Base-by-base conservation (phyloP, 2,888 invertebrate species). In the Plebejus anna region DNA sequence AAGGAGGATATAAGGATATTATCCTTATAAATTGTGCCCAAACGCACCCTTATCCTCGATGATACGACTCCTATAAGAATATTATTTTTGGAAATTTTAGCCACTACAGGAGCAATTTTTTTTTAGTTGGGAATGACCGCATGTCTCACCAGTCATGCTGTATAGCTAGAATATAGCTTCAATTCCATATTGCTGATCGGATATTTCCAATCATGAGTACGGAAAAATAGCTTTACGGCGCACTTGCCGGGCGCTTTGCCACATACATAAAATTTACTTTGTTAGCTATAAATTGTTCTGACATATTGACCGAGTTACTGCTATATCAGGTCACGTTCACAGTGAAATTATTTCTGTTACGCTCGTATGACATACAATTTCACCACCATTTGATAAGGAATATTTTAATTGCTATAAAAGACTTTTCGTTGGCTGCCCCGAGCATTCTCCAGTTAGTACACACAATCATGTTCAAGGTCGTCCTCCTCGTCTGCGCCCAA, bases 401-500 rank as follows among this genome's bases (percentile, higher is more conserved):
- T 38, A n/a, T 38, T 59, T 59, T 59, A 59, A 59, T 42, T n/a
- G 7, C 6, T 36, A 61, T 42, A 75, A n/a, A 57, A 75, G 61
- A 61, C 3, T 11, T 22, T 42, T 9, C 59, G 42, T 16, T 61
- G 22, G 11, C n/a, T 11, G 36, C 13, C 1, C 42, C 11, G n/a
- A 70, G 38, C 70, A 78, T 71, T 66, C 55, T 77, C 32, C 57
- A 75, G 55, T 59, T 22, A 11, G 13, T 22, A 59, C 11, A 75
- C 66, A 76, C 61, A 75, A 79, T 42, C 72, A 79, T 79, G 79
- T 78, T 78, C 78, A 78, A 78, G 47, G 73, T 78, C n/a, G 61
- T 75, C 59, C 75, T 79, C 0, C 32, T 73, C 76, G 59, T 79
- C 42, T 79, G 77, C 76, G 75, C 77, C 42, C 77, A 77, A 76